Evolutionary conservation across 92 coral and sea anemone species (phyloP), one percentile per base, ranked within the genome.

Genomic region (Diadumene lineata): DNA sequence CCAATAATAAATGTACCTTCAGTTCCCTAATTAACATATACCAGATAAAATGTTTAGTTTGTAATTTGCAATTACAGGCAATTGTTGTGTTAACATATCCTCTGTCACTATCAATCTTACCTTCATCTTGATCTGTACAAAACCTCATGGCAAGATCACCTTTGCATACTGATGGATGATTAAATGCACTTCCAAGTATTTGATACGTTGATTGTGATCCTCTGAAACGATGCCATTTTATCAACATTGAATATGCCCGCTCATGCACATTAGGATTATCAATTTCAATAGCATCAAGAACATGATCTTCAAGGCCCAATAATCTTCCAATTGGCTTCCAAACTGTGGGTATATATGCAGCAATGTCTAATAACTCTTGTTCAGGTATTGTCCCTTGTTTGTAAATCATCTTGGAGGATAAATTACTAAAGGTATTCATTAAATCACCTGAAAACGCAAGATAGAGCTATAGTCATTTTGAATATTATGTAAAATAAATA

Each of bases 261-360:
- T 90, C 96, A 50, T 82, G 30, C 3, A 61, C 74, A 38, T 69
- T 73, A 1, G 22, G 15, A 7, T 74, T 10, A 56, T 90, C 92
- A 31, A 68, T 72, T 8, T 75, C 72, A 27, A 90, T 86, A 43
- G 79, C 87, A 56, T 80, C 73, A 74, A 86, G 56, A 24, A 56
- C 44, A 0, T 70, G 25, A n/a, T 86, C 73, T 6, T 6, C 66
- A 34, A 90, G 58, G 19, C 83, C 77, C 65, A 90, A 44, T 31
- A 73, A 79, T 50, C 85, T 26, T 17, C 92, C 96, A 16, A 86
- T 60, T 19, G 48, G 69, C 56, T 66, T 73, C 96, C 96, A 90
- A 58, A 83, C n/a, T 11, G 57, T 23, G 8, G 66, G 19, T 1
- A 50, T 50, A 29, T 80, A 64, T n/a, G 15, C 27, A 24, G 96